Conservation (phyloP, 1,140 invertebrate genomes). For the Papilio polytes region DNA sequence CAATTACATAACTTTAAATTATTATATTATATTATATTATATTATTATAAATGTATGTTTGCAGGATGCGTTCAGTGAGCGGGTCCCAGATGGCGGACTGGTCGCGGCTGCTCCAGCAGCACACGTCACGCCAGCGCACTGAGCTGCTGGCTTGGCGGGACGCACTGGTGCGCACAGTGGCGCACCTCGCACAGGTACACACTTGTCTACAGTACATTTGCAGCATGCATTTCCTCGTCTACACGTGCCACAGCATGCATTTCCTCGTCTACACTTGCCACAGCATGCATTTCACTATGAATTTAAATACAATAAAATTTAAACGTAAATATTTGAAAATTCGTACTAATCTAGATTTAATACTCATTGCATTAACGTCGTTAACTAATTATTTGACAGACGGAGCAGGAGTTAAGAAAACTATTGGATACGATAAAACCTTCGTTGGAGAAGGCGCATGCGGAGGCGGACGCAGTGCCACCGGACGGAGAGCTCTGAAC, state of each 20-base stretch:
- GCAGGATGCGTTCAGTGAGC: constrained; percentile 62
- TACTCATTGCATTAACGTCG: too few relatives aligned
- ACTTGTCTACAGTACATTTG: background rate
- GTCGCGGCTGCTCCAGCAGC: constrained; percentile 89
- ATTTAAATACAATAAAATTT: too few relatives aligned
- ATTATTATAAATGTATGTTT: too few relatives aligned
- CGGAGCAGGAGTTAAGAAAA: constrained; percentile 87
- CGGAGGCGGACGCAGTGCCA: constrained; percentile 51
- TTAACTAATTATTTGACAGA: constrained; percentile 69
- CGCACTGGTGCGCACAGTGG: constrained; percentile 87
- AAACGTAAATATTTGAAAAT: too few relatives aligned
- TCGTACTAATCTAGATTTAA: too few relatives aligned
- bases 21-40: too few relatives aligned
- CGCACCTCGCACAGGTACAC: constrained; percentile 85
- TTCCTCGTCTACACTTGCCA: too few relatives aligned
- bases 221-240: background rate
- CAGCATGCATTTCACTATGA: too few relatives aligned
- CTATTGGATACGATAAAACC: constrained; percentile 87
- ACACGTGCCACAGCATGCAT: too few relatives aligned
- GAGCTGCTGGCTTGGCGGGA: constrained; percentile 92
- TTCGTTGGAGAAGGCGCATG: constrained; percentile 71
- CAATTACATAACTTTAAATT: too few relatives aligned
- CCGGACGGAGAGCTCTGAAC: constrained; percentile 40
- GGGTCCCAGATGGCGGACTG: constrained; percentile 90
- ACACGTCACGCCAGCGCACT: constrained; percentile 89